Evolutionary conservation across 2,113 vertebrate genomes (phyloP).

Genomic region (Ageneiosus marmoratus): DNA sequence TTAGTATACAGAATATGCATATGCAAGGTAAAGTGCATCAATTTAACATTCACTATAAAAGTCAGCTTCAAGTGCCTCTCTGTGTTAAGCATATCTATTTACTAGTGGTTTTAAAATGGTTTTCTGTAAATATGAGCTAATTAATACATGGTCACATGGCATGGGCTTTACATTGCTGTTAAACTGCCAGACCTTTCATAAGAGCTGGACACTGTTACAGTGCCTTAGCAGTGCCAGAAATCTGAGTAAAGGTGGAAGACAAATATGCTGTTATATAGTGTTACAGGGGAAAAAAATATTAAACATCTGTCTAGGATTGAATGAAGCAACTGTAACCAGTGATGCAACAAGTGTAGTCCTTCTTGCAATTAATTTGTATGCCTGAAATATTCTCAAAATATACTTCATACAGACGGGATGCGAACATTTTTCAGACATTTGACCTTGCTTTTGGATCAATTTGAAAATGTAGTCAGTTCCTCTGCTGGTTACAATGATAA

Average conservation of each 20-base stretch:
- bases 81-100: not conserved
- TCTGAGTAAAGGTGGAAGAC: not conserved
- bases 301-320: not conserved
- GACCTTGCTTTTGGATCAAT: not conserved
- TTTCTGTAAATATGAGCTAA: constrained; percentile 9
- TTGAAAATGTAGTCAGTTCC: not conserved
- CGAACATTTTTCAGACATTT: not conserved
- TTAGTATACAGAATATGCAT: constrained; percentile 11
- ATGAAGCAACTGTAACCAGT: not conserved
- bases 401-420: not conserved
- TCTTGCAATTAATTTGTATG: not conserved
- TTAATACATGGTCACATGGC: not conserved
- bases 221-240: not conserved
- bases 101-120: not conserved
- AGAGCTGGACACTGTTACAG: not conserved
- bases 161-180: not conserved
- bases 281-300: not conserved
- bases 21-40: not conserved
- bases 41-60: constrained; percentile 18
- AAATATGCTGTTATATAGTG: not conserved
- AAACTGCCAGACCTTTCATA: not conserved
- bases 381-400: not conserved
- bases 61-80: constrained; percentile 22
- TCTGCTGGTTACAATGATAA: not conserved
- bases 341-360: not conserved